These are phyloP conservation scores for Ariopsis seemanni DNA, from an alignment of 2,113 vertebrate genomes.

Conservation along the genomic window DNA sequence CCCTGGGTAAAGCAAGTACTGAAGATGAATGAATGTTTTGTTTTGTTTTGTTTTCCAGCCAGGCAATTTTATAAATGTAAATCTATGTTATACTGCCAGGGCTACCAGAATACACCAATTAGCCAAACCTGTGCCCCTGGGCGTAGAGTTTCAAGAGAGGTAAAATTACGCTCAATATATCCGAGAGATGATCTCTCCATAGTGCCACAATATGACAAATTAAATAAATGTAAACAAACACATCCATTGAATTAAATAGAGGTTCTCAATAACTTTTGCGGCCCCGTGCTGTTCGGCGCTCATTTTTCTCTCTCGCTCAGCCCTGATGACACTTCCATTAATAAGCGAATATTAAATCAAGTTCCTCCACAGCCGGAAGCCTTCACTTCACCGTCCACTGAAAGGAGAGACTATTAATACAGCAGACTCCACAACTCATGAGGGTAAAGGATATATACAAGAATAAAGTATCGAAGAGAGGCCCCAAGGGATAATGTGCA, in stretches of 20 bases:
- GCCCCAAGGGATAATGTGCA: constrained; percentile 20
- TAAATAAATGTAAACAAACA: constrained; percentile 59
- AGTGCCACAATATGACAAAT: constrained; percentile 48
- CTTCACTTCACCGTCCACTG: constrained; percentile 53
- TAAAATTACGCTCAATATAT: constrained; percentile 49
- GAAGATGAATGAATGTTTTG: not conserved
- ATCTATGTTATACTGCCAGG: not conserved
- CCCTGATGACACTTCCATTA: constrained; percentile 61
- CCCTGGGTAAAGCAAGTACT: not conserved
- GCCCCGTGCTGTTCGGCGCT: constrained; percentile 42
- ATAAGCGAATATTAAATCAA: constrained; percentile 66
- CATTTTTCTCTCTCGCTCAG: constrained; percentile 57
- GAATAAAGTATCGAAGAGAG: constrained; percentile 40
- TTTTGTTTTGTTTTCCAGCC: not conserved
- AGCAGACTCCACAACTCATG: constrained; percentile 45
- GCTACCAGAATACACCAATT: not conserved
- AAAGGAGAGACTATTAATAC: constrained; percentile 57
- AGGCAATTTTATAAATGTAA: not conserved
- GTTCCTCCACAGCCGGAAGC: constrained; percentile 53
- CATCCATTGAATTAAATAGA: constrained; percentile 50
- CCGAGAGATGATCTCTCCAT: constrained; percentile 44
- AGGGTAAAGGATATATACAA: constrained; percentile 45
- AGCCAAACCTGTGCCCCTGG: not conserved
- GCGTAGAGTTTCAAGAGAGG: not conserved
- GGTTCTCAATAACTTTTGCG: constrained; percentile 39